Conservation (phyloP, 2,797 vertebrate species). For the Pempheris klunzingeri region DNA sequence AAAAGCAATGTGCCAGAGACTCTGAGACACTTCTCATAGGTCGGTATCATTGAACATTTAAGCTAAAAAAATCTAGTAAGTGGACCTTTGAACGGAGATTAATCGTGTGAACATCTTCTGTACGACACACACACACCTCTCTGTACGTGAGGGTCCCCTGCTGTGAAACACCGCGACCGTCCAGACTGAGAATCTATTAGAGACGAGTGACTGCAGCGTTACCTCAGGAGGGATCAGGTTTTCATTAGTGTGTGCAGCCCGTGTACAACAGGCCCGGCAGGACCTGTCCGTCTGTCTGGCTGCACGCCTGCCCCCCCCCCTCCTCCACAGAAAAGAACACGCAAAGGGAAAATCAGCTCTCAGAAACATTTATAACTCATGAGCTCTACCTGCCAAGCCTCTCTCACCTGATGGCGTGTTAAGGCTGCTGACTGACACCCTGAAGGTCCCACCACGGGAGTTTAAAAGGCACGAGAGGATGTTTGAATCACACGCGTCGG, state of each 20-base stretch:
- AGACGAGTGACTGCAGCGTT: slow-evolving; percentile 33
- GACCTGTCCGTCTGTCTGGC: slow-evolving; percentile 33
- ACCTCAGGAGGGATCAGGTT: slow-evolving; percentile 60
- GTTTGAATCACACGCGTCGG: background rate
- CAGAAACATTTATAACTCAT: slow-evolving; percentile 15
- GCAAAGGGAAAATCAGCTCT: background rate
- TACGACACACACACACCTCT: background rate
- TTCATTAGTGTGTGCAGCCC: slow-evolving; percentile 38
- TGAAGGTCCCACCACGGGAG: background rate
- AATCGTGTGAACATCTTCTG: too few relatives aligned
- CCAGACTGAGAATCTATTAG: slow-evolving; percentile 39
- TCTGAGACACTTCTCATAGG: too few relatives aligned
- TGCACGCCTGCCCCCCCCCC: background rate
- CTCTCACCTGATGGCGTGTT: slow-evolving; percentile 8
- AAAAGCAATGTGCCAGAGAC: too few relatives aligned
- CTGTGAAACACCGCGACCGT: slow-evolving; percentile 10
- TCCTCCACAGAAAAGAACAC: background rate
- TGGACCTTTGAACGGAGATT: too few relatives aligned
- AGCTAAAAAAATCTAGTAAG: too few relatives aligned
- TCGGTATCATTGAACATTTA: too few relatives aligned
- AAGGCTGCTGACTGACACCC: background rate
- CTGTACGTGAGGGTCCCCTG: background rate
- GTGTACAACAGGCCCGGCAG: slow-evolving; percentile 31
- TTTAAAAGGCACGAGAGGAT: slow-evolving; percentile 18
- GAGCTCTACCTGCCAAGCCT: background rate